These are phyloP conservation scores for Ruditapes philippinarum DNA, from an alignment of 1,140 invertebrate species.

Conservation along the genomic window DNA sequence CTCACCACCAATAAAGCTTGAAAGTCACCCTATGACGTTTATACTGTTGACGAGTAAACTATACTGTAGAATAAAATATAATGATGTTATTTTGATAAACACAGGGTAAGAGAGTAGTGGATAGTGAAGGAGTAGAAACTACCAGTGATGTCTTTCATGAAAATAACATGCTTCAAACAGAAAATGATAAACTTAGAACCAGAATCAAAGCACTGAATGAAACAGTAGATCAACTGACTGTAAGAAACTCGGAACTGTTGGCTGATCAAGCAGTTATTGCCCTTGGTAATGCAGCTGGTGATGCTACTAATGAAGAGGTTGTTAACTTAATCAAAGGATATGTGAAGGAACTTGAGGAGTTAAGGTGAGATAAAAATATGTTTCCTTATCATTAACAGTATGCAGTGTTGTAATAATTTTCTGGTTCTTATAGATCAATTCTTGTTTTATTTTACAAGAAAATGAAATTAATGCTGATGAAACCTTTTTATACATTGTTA, in stretches of 20 bases:
- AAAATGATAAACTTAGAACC: constrained; percentile 94
- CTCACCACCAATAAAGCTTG: no score
- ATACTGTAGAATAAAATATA: no score
- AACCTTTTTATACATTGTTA: neutral
- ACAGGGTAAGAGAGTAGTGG: constrained; percentile 95
- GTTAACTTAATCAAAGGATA: constrained; percentile 93
- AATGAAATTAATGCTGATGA: neutral
- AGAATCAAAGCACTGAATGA: constrained; percentile 97
- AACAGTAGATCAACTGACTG: constrained; percentile 95
- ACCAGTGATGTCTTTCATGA: constrained; percentile 98
- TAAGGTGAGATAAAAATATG: constrained; percentile 89
- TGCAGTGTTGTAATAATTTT: neutral
- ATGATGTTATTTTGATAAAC: no score
- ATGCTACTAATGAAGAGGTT: constrained; percentile 86
- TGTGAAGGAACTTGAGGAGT: constrained; percentile 96
- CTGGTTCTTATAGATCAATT: neutral
- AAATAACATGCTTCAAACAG: constrained; percentile 96
- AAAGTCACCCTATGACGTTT: no score
- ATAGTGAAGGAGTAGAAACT: constrained; percentile 94
- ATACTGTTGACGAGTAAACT: no score
- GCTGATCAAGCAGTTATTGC: constrained; percentile 91
- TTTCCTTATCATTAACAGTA: no score
- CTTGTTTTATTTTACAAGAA: neutral
- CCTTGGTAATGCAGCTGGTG: constrained; percentile 71
- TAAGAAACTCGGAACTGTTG: constrained; percentile 92